These are phyloP conservation scores for Poeciliopsis retropinna DNA, from an alignment of 2,113 vertebrate genomes.

Conservation along the genomic window DNA sequence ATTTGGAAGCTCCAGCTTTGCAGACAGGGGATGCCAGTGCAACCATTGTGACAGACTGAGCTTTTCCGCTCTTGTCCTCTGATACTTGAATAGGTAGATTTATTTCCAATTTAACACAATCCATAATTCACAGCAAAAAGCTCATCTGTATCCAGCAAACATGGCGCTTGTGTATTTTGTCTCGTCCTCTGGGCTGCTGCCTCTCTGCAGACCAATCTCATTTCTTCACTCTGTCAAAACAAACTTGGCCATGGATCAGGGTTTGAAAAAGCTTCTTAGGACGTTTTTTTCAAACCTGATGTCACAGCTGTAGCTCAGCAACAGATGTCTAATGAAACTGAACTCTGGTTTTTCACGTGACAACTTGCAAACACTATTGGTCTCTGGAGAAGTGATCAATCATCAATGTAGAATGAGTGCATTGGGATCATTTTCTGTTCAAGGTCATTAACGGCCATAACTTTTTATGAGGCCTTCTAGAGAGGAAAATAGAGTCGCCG, in stretches of 20 bases:
- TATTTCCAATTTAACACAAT: not conserved
- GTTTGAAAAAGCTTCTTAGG: not conserved
- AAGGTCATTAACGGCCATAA: too few relatives aligned
- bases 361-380: too few relatives aligned
- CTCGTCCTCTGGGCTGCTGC: not conserved
- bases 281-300: not conserved
- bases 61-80: not conserved
- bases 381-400: too few relatives aligned
- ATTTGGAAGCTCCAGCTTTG: not conserved
- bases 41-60: not conserved
- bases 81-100: not conserved
- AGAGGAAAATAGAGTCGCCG: too few relatives aligned
- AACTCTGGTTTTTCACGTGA: too few relatives aligned
- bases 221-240: not conserved
- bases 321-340: too few relatives aligned
- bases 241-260: not conserved
- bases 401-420: too few relatives aligned
- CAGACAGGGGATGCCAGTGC: not conserved
- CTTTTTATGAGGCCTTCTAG: too few relatives aligned
- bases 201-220: not conserved
- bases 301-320: too few relatives aligned
- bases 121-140: not conserved
- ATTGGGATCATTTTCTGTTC: too few relatives aligned
- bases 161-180: not conserved
- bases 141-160: not conserved